Evolutionary conservation across 37 sponge, comb jelly and placozoan genomes (phyloP).

Genomic region (Halichondria panicea): DNA sequence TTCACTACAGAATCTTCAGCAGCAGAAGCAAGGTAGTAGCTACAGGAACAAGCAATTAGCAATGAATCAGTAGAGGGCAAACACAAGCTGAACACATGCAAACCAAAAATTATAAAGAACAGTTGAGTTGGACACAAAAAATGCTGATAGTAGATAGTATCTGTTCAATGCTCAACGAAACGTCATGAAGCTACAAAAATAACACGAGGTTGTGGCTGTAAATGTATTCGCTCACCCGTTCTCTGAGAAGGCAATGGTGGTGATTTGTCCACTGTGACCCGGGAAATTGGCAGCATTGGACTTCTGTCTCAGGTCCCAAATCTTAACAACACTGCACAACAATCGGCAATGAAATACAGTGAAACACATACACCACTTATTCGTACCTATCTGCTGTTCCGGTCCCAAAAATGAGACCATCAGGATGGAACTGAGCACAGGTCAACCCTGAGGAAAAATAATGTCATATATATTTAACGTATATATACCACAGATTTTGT

Average conservation of each 20-base stretch:
- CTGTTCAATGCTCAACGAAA: too few species aligned
- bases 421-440: constrained; percentile 99
- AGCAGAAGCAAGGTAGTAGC: constrained; percentile 94
- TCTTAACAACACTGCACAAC: constrained; percentile 83
- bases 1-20: constrained; percentile 94
- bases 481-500: not conserved
- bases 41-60: constrained; percentile 3
- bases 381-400: constrained; percentile 88
- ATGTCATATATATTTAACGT: too few species aligned
- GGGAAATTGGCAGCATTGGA: constrained; percentile 99
- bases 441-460: constrained; percentile 88
- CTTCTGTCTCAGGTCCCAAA: constrained; percentile 98
- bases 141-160: too few species aligned
- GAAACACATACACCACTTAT: not conserved
- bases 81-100: not conserved
- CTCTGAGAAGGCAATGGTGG: constrained; percentile 96
- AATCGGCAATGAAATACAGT: not conserved
- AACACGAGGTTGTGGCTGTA: not conserved
- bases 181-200: too few species aligned
- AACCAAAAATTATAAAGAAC: not conserved
- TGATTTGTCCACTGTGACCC: constrained; percentile 90
- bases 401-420: constrained; percentile 99
- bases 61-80: not conserved
- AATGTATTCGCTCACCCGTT: constrained; percentile 77
- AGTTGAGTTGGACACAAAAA: too few species aligned